Percentiles rank a stretch among this genome's conserved stretches.
Evolutionary conservation across 1,140 invertebrate genomes (phyloP).

Genomic region (Chironomus tepperi): DNA sequence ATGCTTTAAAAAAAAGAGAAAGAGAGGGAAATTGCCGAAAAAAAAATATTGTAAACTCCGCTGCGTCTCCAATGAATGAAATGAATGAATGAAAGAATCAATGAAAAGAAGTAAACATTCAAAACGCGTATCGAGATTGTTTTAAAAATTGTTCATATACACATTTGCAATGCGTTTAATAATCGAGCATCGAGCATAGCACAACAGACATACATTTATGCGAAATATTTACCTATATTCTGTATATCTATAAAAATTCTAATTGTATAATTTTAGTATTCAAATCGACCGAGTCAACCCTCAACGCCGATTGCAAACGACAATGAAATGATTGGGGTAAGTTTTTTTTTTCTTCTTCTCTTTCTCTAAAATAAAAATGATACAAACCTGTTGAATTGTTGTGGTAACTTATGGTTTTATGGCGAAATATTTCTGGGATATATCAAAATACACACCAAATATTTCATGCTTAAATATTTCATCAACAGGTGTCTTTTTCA

Average conservation of each 20-base stretch:
- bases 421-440: conserved; percentile 16
- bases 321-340: conserved; percentile 41
- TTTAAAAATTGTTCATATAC: too few relatives aligned
- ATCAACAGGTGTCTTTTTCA: conserved; percentile 20
- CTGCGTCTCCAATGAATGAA: neutral
- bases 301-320: conserved; percentile 43
- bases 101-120: neutral
- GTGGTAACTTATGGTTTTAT: conserved; percentile 20
- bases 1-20: neutral
- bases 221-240: neutral
- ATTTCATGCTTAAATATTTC: conserved; percentile 22
- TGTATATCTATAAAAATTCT: neutral
- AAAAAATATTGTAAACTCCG: neutral
- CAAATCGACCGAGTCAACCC: conserved; percentile 39
- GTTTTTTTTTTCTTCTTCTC: conserved; percentile 29
- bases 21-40: neutral
- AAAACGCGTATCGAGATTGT: too few relatives aligned
- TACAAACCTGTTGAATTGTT: conserved; percentile 17
- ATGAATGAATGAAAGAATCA: neutral
- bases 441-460: conserved; percentile 15
- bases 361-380: neutral
- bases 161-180: too few relatives aligned
- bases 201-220: too few relatives aligned
- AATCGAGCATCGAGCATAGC: too few relatives aligned
- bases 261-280: conserved; percentile 31